Conservation (phyloP, 2,888 invertebrate species). For the Parnassius smintheus region DNA sequence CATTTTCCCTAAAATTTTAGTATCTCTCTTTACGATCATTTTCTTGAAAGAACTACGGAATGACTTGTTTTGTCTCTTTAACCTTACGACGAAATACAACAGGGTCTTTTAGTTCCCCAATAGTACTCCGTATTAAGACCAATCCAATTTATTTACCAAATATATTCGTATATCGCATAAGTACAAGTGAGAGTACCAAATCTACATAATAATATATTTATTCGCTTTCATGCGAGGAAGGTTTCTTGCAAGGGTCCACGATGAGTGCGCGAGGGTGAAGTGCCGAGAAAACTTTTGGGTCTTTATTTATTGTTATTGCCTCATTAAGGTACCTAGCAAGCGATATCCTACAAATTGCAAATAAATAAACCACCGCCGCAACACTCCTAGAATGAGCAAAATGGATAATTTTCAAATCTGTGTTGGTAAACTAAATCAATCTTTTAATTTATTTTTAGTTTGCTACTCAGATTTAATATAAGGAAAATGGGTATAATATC, state of each 20-base stretch:
- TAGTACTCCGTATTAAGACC: constrained; percentile 17
- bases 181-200: constrained; percentile 38
- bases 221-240: constrained; percentile 66
- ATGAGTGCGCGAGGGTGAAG: constrained; percentile 59
- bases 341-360: constrained; percentile 79
- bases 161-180: constrained; percentile 20
- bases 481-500: too few species aligned
- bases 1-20: too few species aligned
- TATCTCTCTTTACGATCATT: too few species aligned
- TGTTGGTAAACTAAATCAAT: constrained; percentile 8
- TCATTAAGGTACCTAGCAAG: constrained; percentile 78
- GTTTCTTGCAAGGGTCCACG: constrained; percentile 71
- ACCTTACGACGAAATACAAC: too few species aligned
- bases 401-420: constrained; percentile 44
- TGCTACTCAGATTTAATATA: too few species aligned
- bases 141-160: constrained; percentile 20
- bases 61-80: too few species aligned
- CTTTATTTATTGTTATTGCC: constrained; percentile 81
- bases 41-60: too few species aligned
- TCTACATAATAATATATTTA: constrained; percentile 52
- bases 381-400: constrained; percentile 63
- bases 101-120: neutral
- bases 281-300: constrained; percentile 78
- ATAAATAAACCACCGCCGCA: constrained; percentile 68
- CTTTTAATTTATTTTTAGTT: too few species aligned